Base-by-base conservation (phyloP, 2,888 invertebrate genomes). In the Platycheirus albimanus region DNA sequence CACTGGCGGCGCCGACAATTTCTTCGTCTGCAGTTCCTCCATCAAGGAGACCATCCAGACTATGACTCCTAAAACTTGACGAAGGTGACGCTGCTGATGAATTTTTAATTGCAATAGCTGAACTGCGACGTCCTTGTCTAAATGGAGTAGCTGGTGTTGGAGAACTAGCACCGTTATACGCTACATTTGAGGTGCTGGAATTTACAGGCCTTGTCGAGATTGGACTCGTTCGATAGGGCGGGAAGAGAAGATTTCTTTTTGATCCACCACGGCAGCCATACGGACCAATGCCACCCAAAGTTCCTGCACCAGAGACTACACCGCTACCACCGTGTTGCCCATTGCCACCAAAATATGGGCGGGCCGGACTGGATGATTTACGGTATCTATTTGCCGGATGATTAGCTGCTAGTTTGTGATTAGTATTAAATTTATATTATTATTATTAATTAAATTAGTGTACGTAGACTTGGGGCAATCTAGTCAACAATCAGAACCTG, bases 401-500 rank as follows among this genome's bases (percentile, higher is more conserved):
- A 90, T 92, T 90, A 89, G 89, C 90, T 89, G 90, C 90, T 89
- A 88, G 85, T 88, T 89, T 88, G 88, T 89, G 89, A 90, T 89
- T 89, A 90, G 88, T 88, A 86, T 88, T 87, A 86, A 85, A 85
- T 81, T 85, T 61, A 54, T 41, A 89, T 89, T 89, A 89, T 89
- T 86, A 87, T 86, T 85, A 86, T 86, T 85, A 88, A 87, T 87
- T 87, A 86, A 85, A 87, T 86, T 86, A 85, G 80, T 85, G 81
- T 77, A 79, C 75, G 85, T 79, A 79, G 85, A 54, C 91, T 92
- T 92, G 92, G 94, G 93, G 92, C 93, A 93, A 91, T 95, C 95
- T 95, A 96, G 95, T 96, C 95, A 96, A 93, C 95, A 96, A 93
- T 96, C 95, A 91, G 93, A 91, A 88, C 92, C 91, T 87, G 88